These are phyloP conservation scores for Trichonephila clavipes DNA, from an alignment of 1,140 invertebrate genomes.

Conservation along the genomic window DNA sequence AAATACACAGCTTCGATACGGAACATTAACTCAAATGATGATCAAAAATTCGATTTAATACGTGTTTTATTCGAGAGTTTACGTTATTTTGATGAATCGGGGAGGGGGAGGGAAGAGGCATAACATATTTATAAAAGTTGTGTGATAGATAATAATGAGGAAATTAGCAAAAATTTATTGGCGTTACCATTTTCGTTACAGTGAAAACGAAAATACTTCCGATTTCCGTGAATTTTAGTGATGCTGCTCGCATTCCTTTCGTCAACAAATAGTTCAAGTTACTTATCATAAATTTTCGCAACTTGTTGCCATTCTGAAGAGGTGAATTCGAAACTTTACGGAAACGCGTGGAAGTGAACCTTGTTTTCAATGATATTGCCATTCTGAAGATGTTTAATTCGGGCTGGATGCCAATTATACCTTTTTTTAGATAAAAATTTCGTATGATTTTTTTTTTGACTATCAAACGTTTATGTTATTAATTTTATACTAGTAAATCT, in stretches of 20 bases:
- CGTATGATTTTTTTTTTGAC: no score
- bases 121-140: neutral
- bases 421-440: no score
- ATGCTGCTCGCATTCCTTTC: neutral
- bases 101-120: neutral
- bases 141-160: neutral
- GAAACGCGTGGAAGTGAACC: no score
- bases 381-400: no score
- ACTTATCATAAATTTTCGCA: neutral
- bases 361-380: no score
- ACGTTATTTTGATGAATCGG: neutral
- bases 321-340: no score
- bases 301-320: neutral
- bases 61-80: neutral
- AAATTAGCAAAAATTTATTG: neutral
- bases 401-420: no score
- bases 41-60: conserved; percentile 12
- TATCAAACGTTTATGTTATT: no score
- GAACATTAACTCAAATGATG: neutral
- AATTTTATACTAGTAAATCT: no score
- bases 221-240: neutral
- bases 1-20: neutral
- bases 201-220: neutral
- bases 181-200: neutral
- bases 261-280: neutral